A percentile compares a stretch with the other conserved stretches of the same genome.
Conservation (phyloP, 2,113 vertebrate species). For the Colius striatus region DNA sequence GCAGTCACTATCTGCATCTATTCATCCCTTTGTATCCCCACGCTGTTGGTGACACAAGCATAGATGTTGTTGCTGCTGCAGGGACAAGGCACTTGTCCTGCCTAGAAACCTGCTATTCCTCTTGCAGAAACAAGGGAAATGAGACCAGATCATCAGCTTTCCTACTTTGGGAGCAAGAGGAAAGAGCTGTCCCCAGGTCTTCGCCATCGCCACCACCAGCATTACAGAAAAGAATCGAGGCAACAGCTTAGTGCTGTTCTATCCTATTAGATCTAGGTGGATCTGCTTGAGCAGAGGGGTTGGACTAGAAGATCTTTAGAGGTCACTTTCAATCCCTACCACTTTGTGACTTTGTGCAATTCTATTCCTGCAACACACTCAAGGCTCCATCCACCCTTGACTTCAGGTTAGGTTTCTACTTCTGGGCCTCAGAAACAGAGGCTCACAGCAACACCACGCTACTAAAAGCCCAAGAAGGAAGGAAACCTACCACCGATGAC, state of each 20-base stretch:
- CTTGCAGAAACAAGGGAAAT: slow-evolving; percentile 39
- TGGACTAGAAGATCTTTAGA: too few relatives aligned
- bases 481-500: neutral
- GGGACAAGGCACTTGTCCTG: neutral
- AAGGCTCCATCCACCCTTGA: neutral
- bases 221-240: neutral
- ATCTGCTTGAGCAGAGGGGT: too few relatives aligned
- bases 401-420: neutral
- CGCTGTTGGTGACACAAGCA: neutral
- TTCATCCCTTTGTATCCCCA: neutral
- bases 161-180: neutral
- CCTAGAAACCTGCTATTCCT: neutral
- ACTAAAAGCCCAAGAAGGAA: neutral
- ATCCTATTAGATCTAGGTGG: too few relatives aligned
- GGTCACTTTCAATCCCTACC: too few relatives aligned
- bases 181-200: neutral
- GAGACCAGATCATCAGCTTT: neutral
- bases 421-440: neutral
- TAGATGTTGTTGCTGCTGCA: neutral
- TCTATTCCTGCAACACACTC: neutral
- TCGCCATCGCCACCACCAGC: neutral
- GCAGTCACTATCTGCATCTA: neutral
- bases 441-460: neutral
- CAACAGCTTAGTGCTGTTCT: neutral
- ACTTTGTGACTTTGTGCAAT: too few relatives aligned